Base-by-base conservation (phyloP, 2,888 invertebrate genomes). In the Drosophila peninsularis region DNA sequence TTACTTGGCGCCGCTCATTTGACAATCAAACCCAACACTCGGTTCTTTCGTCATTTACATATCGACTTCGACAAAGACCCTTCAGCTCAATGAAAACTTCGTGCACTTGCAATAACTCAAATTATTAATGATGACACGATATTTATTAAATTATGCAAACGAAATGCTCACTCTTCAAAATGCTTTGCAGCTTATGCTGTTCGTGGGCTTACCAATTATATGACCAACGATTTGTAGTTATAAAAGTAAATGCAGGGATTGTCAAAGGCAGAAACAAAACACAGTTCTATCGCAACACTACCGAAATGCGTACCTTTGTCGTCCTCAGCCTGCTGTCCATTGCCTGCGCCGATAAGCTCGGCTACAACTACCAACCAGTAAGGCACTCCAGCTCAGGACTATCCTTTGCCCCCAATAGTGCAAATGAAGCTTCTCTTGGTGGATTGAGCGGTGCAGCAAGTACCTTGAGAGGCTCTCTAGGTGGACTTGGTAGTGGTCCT, bases 1-100 rank as follows among this genome's bases (percentile, higher is more conserved):
- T 87, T 84, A 84, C 74, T 87, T 87, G 88, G 85, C 90, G 89
- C 82, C 79, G 66, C 75, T 79, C 62, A 71, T 72, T 90, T 75
- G 53, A 71, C 71, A 72, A 75, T 76, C 69, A 69, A 50, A 58
- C 57, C 62, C 58, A 53, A 60, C 56, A 58, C 53, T 24, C 50
- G 45, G 45, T 65, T 44, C 55, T 37, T 32, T 61, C 53, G 39
- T 69, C 42, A 84, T 82, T 82, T 74, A 85, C 82, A 84, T 82
- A 24, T 44, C 32, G 21, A 36, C 42, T 68, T 17, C 49, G 47
- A 41, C 54, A 45, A 50, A 60, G 17, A 30, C 47, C 17, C 47
- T 30, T 17, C 6, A 47, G 10, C 11, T 13, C 66, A 65, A 56
- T 55, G 63, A 64, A 53, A 71, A 73, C 78, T n/a, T 17, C 9